These are phyloP conservation scores for Addax nasomaculatus DNA, from an alignment of 2,113 vertebrate genomes.

Conservation along the genomic window DNA sequence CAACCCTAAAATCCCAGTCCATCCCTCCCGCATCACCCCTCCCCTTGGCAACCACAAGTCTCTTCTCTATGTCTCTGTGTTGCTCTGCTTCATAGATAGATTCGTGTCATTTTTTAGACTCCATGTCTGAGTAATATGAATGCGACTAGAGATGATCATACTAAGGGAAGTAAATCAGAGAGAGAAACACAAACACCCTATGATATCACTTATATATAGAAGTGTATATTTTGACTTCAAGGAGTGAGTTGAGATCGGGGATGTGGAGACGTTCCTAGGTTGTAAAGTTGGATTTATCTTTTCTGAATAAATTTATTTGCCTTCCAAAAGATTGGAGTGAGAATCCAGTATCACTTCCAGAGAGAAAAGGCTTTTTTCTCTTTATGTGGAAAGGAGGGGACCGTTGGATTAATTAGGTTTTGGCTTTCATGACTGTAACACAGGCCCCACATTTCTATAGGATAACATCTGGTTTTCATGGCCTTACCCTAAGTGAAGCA, in stretches of 20 bases:
- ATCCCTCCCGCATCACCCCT: accelerated
- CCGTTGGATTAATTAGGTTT: neutral
- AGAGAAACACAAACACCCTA: neutral
- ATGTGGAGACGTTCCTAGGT: neutral
- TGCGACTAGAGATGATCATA: neutral
- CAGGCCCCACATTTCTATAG: neutral
- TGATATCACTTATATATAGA: neutral
- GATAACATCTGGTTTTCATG: neutral
- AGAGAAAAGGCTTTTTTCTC: neutral
- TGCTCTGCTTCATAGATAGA: neutral
- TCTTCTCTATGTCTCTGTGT: neutral
- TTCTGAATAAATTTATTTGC: neutral
- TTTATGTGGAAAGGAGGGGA: neutral
- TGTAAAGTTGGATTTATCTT: neutral
- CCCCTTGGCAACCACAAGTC: neutral
- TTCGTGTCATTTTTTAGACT: neutral
- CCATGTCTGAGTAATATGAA: neutral
- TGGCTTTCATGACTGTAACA: neutral
- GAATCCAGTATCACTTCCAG: neutral
- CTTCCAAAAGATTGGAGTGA: neutral
- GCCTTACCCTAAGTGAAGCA: neutral
- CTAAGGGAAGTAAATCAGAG: neutral
- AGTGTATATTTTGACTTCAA: neutral
- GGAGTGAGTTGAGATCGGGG: neutral
- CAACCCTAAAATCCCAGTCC: neutral